phyloP scores from a whole-genome alignment of 2,797 vertebrate species.

The Manis crassicaudata region DNA sequence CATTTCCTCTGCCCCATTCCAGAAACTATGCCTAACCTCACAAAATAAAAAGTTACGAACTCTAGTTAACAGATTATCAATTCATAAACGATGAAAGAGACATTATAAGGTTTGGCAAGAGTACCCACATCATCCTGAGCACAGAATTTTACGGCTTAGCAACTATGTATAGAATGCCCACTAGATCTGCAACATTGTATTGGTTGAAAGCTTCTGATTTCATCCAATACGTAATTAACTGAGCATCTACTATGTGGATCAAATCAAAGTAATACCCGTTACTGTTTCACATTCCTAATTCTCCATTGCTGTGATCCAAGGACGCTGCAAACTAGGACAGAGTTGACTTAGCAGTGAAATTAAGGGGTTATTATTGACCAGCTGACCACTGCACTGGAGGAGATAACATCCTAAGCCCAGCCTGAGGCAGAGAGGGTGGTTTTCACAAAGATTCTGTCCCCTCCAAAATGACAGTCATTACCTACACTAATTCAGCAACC shows the following conservation, averaged over 20 bases:
- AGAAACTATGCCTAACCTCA: slow-evolving; percentile 25
- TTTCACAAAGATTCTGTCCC: slow-evolving; percentile 4
- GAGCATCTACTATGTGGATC: not conserved
- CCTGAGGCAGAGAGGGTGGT: not conserved
- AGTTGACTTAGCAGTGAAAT: not conserved
- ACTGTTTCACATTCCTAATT: not conserved
- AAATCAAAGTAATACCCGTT: not conserved
- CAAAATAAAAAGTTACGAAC: slow-evolving; percentile 50
- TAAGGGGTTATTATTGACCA: not conserved
- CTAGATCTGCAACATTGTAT: no score
- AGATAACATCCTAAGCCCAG: not conserved
- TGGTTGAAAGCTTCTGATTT: not conserved
- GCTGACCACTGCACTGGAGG: not conserved
- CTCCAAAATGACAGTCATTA: slow-evolving; percentile 14
- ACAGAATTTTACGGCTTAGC: not conserved
- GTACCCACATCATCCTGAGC: slow-evolving; percentile 21
- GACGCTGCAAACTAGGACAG: not conserved
- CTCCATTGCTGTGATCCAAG: not conserved
- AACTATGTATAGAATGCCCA: not conserved
- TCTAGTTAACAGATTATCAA: slow-evolving; percentile 64
- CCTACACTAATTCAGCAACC: not conserved
- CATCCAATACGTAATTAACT: not conserved
- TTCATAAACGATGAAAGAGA: slow-evolving; percentile 4
- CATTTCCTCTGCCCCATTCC: not conserved
- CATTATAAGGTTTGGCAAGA: not conserved